Base-by-base conservation (phyloP, 2,113 vertebrate genomes). In the Diadophis punctatus region DNA sequence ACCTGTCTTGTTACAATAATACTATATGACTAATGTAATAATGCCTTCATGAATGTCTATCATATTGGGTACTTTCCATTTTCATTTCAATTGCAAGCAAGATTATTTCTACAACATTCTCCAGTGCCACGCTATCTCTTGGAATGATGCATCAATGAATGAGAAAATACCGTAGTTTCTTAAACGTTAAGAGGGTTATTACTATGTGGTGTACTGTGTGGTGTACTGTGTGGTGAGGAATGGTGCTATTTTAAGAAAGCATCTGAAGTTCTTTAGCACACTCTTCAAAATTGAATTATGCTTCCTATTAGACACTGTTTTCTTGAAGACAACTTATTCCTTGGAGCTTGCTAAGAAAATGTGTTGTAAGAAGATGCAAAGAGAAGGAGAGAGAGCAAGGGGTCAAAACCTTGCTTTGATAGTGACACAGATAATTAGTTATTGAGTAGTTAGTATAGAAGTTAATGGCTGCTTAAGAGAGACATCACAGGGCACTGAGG, bases 281-380 rank as follows among this genome's bases (percentile, higher is more conserved):
- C 74, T 86, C 46, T 94, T 95, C 55, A 94, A 92, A 95, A 90
- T 93, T 94, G 74, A 93, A 46, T 52, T 91, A 92, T 94, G 86
- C 94, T 96, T 93, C 90, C 87, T 97, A 90, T 93, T 95, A 95
- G 93, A 55, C 68, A 49, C 95, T 92, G 74, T 96, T 96, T 94
- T 92, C 53, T 93, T 91, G 89, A 86, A 92, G 86, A 27, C 30
- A 92, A 89, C 91, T 93, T 87, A 91, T 94, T 96, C 90, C 91
- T 93, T 86, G 93, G 86, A 63, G 96, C 84, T 84, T 92, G 63
- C 49, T 74, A 92, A 80, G 68, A 89, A 95, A 60, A 39, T 93
- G 93, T 94, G 92, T 91, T 95, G 7, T 18, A 91, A 91, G 87
- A 90, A 88, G 90, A 95, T 55, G 89, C 94, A 93, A 94, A 93